phyloP scores from a whole-genome alignment of 2,113 vertebrate genomes.

The Alouatta palliata region DNA sequence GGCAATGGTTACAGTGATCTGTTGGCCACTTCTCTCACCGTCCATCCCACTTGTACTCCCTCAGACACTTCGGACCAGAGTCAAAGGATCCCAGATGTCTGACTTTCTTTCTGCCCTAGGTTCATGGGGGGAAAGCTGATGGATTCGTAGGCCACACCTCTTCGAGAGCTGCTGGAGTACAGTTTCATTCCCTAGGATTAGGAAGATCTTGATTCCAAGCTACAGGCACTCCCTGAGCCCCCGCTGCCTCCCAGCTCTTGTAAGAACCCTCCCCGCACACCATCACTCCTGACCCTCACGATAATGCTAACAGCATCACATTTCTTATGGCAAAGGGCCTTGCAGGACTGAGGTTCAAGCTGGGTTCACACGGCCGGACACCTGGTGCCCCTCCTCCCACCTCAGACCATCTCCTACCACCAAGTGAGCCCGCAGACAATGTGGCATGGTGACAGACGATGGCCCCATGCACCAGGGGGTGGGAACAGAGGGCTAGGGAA shows the following conservation, averaged over 20 bases:
- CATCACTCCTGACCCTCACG: fast-evolving
- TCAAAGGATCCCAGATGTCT: background rate
- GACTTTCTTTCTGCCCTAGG: no score
- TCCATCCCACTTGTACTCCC: background rate
- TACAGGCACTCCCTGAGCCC: background rate
- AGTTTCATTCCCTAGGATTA: background rate
- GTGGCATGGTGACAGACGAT: fast-evolving
- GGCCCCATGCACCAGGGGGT: background rate
- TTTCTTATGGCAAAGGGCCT: background rate
- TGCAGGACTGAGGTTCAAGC: background rate
- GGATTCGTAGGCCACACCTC: fast-evolving
- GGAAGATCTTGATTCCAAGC: background rate
- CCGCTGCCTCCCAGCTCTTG: fast-evolving
- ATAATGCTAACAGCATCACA: fast-evolving
- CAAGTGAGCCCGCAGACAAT: background rate
- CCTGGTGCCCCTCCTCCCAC: no score
- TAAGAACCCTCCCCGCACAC: fast-evolving
- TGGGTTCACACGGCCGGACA: fast-evolving
- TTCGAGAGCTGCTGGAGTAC: no score
- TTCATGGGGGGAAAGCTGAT: fast-evolving
- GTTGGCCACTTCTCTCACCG: fast-evolving
- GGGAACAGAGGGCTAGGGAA: no score
- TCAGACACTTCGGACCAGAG: background rate
- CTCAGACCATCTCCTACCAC: fast-evolving
- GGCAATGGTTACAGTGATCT: fast-evolving